Percentiles rank a stretch among this genome's conserved stretches.
Evolutionary conservation across 2,797 vertebrate genomes (phyloP).

Genomic region (Argentina silus): DNA sequence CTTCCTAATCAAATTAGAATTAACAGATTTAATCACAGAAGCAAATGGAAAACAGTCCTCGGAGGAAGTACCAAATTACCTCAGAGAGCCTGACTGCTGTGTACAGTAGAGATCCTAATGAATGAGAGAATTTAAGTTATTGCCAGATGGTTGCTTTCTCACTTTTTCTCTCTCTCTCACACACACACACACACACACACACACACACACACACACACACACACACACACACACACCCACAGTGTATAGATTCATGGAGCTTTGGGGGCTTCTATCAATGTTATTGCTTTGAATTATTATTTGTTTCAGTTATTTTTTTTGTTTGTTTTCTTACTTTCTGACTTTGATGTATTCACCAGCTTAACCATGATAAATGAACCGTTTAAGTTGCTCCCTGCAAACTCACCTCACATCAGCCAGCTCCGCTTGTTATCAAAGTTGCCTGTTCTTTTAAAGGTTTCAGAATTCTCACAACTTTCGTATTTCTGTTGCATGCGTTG

Average conservation of each 20-base stretch:
- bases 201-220: too few relatives aligned
- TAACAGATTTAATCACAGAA: conserved; percentile 35
- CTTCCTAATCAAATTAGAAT: conserved; percentile 33
- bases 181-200: too few relatives aligned
- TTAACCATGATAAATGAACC: conserved; percentile 52
- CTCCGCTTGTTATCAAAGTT: conserved; percentile 28
- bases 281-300: conserved; percentile 39
- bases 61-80: conserved; percentile 21
- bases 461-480: conserved; percentile 16
- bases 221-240: not conserved
- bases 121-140: conserved; percentile 37
- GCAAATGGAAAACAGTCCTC: conserved; percentile 20
- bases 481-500: conserved; percentile 16
- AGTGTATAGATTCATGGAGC: conserved; percentile 60
- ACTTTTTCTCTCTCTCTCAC: not conserved
- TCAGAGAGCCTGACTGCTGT: not conserved
- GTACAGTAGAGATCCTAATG: conserved; percentile 10
- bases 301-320: conserved; percentile 37
- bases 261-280: conserved; percentile 63
- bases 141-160: conserved; percentile 27
- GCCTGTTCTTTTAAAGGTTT: conserved; percentile 34
- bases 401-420: conserved; percentile 11
- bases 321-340: conserved; percentile 39
- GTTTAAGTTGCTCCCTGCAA: conserved; percentile 27
- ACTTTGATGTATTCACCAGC: conserved; percentile 34